These are phyloP conservation scores for Istiophorus platypterus DNA, from an alignment of 2,113 vertebrate species.

Conservation along the genomic window DNA sequence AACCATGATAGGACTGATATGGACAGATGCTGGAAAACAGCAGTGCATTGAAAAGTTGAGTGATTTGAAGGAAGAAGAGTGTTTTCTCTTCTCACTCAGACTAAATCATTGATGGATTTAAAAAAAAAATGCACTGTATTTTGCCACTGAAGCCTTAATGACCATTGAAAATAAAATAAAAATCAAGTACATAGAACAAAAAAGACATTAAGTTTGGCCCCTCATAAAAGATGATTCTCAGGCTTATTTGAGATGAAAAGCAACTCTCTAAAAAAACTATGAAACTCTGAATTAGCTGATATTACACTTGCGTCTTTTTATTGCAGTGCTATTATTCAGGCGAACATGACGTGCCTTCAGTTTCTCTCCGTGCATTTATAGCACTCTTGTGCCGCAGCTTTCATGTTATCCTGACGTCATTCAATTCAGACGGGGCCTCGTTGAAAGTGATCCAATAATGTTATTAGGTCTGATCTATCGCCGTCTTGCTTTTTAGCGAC, in stretches of 20 bases:
- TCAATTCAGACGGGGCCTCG: neutral
- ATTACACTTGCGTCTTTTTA: neutral
- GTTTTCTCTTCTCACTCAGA: neutral
- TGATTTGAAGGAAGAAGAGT: no score
- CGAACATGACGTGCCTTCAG: neutral
- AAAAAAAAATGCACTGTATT: no score
- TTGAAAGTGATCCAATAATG: neutral
- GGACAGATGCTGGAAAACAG: neutral
- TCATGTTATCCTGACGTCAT: neutral
- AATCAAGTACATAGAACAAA: neutral
- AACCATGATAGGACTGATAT: neutral
- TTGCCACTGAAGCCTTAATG: no score
- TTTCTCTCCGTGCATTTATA: slow-evolving; percentile 1
- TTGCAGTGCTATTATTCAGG: neutral
- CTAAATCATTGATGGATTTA: neutral
- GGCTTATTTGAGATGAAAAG: no score
- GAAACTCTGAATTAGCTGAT: neutral
- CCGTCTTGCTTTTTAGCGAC: neutral
- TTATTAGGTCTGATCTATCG: neutral
- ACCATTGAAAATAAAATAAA: no score
- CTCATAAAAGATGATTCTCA: no score
- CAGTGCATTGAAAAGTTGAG: neutral
- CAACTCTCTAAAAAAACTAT: no score
- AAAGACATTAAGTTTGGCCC: neutral
- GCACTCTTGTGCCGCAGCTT: neutral